phyloP scores from a whole-genome alignment of 2,113 vertebrate genomes.

The Pleuronectes platessa region DNA sequence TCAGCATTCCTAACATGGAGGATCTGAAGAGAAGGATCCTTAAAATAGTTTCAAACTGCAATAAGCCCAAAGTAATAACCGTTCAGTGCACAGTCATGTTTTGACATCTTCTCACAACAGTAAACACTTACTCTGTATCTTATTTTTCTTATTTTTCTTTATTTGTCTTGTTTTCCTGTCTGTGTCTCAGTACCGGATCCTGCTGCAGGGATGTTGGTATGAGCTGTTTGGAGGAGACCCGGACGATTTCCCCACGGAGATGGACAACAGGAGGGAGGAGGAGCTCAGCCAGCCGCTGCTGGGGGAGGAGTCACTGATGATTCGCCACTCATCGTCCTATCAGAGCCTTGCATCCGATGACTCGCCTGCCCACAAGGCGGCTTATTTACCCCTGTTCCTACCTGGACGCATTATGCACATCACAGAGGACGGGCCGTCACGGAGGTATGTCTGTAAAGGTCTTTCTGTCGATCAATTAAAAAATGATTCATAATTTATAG shows the following conservation, averaged over 20 bases:
- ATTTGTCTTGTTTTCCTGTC: neutral
- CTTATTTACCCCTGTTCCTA: conserved; percentile 88
- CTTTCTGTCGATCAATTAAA: neutral
- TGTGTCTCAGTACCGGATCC: conserved; percentile 90
- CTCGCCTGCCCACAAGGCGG: conserved; percentile 80
- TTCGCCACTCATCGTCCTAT: conserved; percentile 85
- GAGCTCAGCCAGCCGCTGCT: conserved; percentile 89
- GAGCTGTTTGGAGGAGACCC: conserved; percentile 92
- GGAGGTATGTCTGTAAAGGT: conserved; percentile 81
- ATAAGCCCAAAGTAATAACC: conserved; percentile 90
- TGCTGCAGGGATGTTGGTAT: conserved; percentile 93
- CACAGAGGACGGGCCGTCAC: conserved; percentile 85
- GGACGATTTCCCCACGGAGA: conserved; percentile 87
- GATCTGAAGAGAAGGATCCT: conserved; percentile 92
- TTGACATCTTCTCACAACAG: neutral
- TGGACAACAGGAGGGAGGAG: conserved; percentile 85
- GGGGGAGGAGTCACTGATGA: conserved; percentile 90
- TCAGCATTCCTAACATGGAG: conserved; percentile 96
- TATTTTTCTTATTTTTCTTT: neutral
- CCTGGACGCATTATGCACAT: conserved; percentile 92
- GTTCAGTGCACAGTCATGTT: neutral
- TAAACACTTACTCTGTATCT: neutral
- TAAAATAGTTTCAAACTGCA: conserved; percentile 93
- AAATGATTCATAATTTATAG: neutral
- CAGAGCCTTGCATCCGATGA: conserved; percentile 85